Percentiles rank a stretch among this genome's conserved stretches.
Conservation (phyloP, 2,797 vertebrate genomes). For the Lagocephalus sceleratus region DNA sequence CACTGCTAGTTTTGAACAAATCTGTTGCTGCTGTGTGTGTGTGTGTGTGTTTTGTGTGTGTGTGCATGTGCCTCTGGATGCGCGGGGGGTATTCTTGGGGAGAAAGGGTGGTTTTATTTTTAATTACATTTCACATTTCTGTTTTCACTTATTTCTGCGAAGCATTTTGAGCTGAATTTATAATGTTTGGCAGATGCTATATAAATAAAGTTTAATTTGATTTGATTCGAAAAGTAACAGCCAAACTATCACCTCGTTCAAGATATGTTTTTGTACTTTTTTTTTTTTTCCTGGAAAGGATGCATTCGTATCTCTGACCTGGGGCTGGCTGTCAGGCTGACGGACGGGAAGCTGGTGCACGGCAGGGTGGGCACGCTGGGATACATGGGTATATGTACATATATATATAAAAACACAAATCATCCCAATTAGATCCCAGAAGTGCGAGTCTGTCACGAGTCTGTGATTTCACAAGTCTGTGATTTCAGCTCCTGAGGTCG, state of each 20-base stretch:
- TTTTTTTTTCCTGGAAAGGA: constrained; percentile 57
- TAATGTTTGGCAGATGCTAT: too few species aligned
- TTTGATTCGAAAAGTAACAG: too few species aligned
- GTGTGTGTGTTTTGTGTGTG: too few species aligned
- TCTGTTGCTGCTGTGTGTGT: too few species aligned
- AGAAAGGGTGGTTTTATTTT: too few species aligned
- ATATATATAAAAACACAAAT: not conserved
- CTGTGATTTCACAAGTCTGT: not conserved
- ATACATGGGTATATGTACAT: constrained; percentile 83
- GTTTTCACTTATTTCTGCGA: too few species aligned
- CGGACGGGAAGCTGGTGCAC: constrained; percentile 57
- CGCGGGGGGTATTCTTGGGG: too few species aligned
- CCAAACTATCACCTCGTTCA: constrained; percentile 11
- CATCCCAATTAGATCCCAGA: not conserved
- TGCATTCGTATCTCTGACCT: constrained; percentile 88
- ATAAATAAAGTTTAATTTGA: too few species aligned
- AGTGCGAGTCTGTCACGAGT: not conserved
- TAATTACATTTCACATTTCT: too few species aligned
- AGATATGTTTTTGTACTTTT: not conserved
- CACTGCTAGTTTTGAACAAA: too few species aligned
- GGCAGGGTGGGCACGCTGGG: constrained; percentile 83
- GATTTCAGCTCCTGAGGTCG: constrained; percentile 81
- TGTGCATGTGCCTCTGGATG: too few species aligned
- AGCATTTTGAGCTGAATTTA: too few species aligned
- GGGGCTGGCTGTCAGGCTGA: constrained; percentile 80